These are phyloP conservation scores for Psittacus erithacus DNA, from an alignment of 2,113 vertebrate genomes.

Conservation along the genomic window DNA sequence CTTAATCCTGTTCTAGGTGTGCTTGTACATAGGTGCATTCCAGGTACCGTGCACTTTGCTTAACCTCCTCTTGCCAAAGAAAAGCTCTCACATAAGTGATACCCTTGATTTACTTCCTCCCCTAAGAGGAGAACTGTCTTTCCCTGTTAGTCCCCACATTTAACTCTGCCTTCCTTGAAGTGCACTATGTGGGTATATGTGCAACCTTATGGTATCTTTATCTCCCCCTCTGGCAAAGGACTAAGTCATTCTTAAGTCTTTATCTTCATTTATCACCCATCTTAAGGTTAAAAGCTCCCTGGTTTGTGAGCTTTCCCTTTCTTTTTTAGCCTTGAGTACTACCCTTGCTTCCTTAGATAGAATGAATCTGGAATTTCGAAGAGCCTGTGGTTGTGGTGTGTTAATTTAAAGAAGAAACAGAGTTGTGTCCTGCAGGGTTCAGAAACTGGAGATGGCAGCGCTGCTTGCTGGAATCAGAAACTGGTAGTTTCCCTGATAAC, in stretches of 20 bases:
- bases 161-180: not conserved
- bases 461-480: not conserved
- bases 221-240: not conserved
- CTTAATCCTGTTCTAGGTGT: not conserved
- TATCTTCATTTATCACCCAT: not conserved
- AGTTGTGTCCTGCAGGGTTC: not conserved
- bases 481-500: not conserved
- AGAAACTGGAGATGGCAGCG: not conserved
- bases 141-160: not conserved
- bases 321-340: not conserved
- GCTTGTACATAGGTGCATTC: not conserved
- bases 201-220: not conserved
- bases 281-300: not conserved
- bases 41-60: not conserved
- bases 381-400: not conserved
- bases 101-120: not conserved
- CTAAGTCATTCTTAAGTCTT: not conserved
- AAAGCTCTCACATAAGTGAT: not conserved
- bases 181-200: accelerated
- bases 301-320: not conserved
- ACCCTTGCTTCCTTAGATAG: not conserved
- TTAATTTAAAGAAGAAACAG: not conserved
- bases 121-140: not conserved
- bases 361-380: not conserved
- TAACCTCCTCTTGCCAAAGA: not conserved